A percentile compares a stretch with the other conserved stretches of the same genome.
phyloP scores from a whole-genome alignment of 2,888 invertebrate genomes.

The Lacanobia oleracea region DNA sequence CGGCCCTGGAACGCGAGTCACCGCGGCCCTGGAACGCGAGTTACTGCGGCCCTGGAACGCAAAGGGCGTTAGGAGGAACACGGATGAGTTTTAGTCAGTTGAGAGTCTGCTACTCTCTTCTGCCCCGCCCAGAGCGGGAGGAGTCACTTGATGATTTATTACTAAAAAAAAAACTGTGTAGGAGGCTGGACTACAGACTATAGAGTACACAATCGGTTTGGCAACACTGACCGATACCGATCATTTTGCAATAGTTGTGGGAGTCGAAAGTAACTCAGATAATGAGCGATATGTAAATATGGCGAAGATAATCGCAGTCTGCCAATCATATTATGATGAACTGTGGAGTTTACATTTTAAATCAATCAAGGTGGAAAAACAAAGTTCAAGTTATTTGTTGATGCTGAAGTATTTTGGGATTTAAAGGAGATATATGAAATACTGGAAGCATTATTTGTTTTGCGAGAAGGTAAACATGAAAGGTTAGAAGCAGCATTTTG shows the following conservation, averaged over 20 bases:
- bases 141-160: too few relatives aligned
- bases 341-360: slow-evolving; percentile 32
- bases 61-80: too few relatives aligned
- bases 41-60: too few relatives aligned
- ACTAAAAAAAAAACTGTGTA: slow-evolving; percentile 10
- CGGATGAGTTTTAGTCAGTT: too few relatives aligned
- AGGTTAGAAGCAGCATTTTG: not conserved
- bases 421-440: not conserved
- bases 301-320: slow-evolving; percentile 5
- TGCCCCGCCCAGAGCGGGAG: too few relatives aligned
- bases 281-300: slow-evolving; percentile 46
- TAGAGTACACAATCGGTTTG: slow-evolving; percentile 41
- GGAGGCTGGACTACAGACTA: not conserved
- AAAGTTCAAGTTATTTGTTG: slow-evolving; percentile 20
- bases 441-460: slow-evolving; percentile 21
- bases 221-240: slow-evolving; percentile 31
- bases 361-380: slow-evolving; percentile 39
- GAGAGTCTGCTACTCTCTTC: too few relatives aligned
- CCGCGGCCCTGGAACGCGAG: too few relatives aligned
- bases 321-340: slow-evolving; percentile 30
- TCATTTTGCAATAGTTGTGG: slow-evolving; percentile 40
- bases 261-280: slow-evolving; percentile 36
- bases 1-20: too few relatives aligned
- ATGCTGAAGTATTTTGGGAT: slow-evolving; percentile 24
- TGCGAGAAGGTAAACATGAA: slow-evolving; percentile 17